phyloP scores from a whole-genome alignment of 2,113 vertebrate genomes.

The Spea bombifrons region DNA sequence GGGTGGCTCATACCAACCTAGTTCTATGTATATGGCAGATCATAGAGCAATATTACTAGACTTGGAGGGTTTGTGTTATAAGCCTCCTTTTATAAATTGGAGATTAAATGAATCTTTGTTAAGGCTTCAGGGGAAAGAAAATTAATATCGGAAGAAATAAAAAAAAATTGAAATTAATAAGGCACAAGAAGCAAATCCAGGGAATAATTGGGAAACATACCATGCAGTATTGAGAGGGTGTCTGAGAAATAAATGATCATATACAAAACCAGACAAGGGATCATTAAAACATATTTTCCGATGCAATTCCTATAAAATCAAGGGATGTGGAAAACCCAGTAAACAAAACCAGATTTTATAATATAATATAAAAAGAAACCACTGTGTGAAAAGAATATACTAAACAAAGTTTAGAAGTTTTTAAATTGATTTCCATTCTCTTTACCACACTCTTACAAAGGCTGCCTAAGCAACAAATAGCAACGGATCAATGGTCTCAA shows the following conservation, averaged over 20 bases:
- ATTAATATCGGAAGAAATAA: conserved; percentile 1
- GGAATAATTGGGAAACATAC: not conserved
- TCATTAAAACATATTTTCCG: not conserved
- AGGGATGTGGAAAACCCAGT: no score
- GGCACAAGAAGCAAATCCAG: not conserved
- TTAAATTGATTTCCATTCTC: no score
- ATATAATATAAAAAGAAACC: no score
- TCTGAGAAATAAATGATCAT: not conserved
- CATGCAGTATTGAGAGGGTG: not conserved
- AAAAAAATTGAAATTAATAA: not conserved
- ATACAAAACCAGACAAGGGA: not conserved
- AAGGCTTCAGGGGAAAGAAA: not conserved
- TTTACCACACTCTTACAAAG: no score
- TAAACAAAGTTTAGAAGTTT: no score
- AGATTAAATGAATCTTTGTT: conserved; percentile 1
- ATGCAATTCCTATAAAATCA: not conserved
- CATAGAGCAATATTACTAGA: not conserved
- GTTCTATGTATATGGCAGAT: not conserved
- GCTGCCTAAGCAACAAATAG: no score
- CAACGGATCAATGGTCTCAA: no score
- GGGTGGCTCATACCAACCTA: not conserved
- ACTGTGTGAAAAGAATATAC: no score
- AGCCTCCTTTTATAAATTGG: conserved; percentile 1
- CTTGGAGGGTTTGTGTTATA: not conserved
- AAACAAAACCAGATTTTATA: no score